phyloP scores from a whole-genome alignment of 2,888 invertebrate genomes.

The Ectemnius lituratus region DNA sequence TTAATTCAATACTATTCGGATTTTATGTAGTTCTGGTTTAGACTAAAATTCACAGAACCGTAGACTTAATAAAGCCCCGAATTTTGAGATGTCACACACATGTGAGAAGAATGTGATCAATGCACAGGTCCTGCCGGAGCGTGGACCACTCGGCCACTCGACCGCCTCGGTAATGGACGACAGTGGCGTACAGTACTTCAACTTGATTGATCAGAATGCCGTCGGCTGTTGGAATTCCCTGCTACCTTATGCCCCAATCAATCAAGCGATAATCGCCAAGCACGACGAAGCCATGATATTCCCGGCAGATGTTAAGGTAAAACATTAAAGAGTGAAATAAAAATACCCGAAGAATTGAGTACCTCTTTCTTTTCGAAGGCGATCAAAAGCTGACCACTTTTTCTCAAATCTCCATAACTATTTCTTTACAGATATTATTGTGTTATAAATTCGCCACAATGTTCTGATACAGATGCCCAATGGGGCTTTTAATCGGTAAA shows the following conservation, averaged over 20 bases:
- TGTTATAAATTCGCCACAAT: too few relatives aligned
- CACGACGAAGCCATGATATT: conserved; percentile 88
- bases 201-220: conserved; percentile 89
- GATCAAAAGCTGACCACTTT: too few relatives aligned
- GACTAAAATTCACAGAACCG: too few relatives aligned
- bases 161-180: conserved; percentile 88
- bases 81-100: too few relatives aligned
- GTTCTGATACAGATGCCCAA: too few relatives aligned
- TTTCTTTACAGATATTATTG: too few relatives aligned
- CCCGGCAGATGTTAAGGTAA: conserved; percentile 88
- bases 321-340: background rate
- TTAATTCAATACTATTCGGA: too few relatives aligned
- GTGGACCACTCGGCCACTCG: conserved; percentile 85
- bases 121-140: conserved; percentile 79
- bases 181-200: conserved; percentile 87
- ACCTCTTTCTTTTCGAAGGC: too few relatives aligned
- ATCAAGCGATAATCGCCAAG: conserved; percentile 85
- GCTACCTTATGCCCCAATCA: conserved; percentile 83
- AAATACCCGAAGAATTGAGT: conserved; percentile 42
- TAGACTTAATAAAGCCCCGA: too few relatives aligned
- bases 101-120: background rate
- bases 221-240: conserved; percentile 90
- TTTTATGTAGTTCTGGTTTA: too few relatives aligned
- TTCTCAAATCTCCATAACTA: too few relatives aligned
- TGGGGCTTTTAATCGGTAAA: too few relatives aligned